phyloP scores from a whole-genome alignment of 1,140 invertebrate species.

The Euwallacea similis region DNA sequence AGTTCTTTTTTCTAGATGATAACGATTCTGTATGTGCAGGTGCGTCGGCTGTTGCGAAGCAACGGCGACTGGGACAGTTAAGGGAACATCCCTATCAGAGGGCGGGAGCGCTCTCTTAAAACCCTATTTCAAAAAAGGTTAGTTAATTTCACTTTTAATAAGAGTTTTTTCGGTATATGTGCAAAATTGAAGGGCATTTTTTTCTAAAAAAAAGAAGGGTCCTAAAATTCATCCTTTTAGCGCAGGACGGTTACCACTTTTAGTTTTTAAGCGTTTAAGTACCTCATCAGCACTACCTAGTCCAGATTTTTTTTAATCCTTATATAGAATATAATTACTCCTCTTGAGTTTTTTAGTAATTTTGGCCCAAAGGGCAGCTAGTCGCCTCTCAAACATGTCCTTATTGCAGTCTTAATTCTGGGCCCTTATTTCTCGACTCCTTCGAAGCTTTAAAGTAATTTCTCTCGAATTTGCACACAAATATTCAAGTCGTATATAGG shows the following conservation, averaged over 20 bases:
- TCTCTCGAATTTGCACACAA: conserved; percentile 6
- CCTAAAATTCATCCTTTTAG: not conserved
- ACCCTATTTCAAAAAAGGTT: conserved; percentile 47
- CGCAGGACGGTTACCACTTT: conserved; percentile 33
- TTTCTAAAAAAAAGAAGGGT: conserved; percentile 1
- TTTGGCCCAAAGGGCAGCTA: too few relatives aligned
- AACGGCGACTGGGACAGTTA: conserved; percentile 78
- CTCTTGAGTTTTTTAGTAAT: too few relatives aligned
- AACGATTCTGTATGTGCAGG: conserved; percentile 54
- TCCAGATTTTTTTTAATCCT: conserved; percentile 16
- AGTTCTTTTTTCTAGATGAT: conserved; percentile 4
- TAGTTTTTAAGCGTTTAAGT: conserved; percentile 28
- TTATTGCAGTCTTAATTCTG: too few relatives aligned
- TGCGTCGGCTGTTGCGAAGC: conserved; percentile 75
- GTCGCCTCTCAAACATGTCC: too few relatives aligned
- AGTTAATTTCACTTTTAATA: conserved; percentile 45
- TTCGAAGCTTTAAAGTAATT: too few relatives aligned
- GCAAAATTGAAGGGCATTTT: conserved; percentile 3
- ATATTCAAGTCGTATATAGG: conserved; percentile 6
- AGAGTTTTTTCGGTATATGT: conserved; percentile 16
- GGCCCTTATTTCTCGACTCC: too few relatives aligned
- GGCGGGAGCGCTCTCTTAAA: conserved; percentile 78
- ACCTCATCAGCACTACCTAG: conserved; percentile 37
- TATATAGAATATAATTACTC: too few relatives aligned
- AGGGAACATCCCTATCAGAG: conserved; percentile 92